A percentile compares a stretch with the other conserved stretches of the same genome.
Conservation (phyloP, 2,888 invertebrate species). For the Ferrisia virgata region DNA sequence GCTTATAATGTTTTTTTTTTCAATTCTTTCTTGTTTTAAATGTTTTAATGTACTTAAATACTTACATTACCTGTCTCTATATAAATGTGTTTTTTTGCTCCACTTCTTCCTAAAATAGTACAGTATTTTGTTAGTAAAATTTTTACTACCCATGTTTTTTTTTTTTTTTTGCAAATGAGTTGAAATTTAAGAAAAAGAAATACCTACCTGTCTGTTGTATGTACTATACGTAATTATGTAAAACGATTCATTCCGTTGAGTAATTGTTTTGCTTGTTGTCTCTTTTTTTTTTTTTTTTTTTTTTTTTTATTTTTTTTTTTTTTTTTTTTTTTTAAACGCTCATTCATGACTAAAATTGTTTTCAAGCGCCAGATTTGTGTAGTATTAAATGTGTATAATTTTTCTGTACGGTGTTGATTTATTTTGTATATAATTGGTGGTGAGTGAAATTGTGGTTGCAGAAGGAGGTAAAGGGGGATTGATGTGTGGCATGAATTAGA, state of each 20-base stretch:
- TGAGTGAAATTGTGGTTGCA: too few relatives aligned
- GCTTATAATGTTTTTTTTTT: slow-evolving; percentile 18
- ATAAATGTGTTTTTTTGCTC: background rate
- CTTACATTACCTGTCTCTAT: background rate
- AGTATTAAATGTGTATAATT: slow-evolving; percentile 33
- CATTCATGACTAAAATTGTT: slow-evolving; percentile 12
- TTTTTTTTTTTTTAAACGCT: background rate
- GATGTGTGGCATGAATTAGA: too few relatives aligned
- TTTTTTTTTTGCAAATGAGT: background rate
- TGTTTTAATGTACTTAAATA: background rate
- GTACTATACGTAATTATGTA: background rate
- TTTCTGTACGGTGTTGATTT: background rate
- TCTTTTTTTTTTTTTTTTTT: slow-evolving; percentile 23
- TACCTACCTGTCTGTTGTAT: background rate
- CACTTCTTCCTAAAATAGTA: background rate
- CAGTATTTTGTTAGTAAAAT: background rate
- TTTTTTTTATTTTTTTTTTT: background rate
- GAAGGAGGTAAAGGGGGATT: too few relatives aligned
- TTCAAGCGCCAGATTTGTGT: slow-evolving; percentile 9
- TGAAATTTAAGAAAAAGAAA: background rate
- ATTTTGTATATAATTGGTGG: too few relatives aligned
- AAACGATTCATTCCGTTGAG: slow-evolving; percentile 40
- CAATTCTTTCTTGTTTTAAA: background rate
- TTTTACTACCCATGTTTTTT: background rate
- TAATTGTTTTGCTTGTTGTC: slow-evolving; percentile 22